phyloP scores from a whole-genome alignment of 2,888 invertebrate species.

The Drosophila mimetica region DNA sequence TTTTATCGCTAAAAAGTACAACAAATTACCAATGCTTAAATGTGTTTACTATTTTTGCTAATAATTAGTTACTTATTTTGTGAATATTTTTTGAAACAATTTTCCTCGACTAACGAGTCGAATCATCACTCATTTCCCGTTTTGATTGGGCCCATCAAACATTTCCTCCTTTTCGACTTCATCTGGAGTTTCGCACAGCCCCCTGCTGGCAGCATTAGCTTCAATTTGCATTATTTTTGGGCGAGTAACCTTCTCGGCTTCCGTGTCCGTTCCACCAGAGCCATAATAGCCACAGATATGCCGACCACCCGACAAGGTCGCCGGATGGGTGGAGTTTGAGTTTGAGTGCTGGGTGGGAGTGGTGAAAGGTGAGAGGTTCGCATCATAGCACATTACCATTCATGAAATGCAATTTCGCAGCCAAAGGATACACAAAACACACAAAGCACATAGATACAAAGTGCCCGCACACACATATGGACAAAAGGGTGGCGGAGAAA shows the following conservation, averaged over 20 bases:
- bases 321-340: not conserved
- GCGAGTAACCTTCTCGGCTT: slow-evolving; percentile 13
- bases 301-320: slow-evolving; percentile 6
- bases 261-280: not conserved
- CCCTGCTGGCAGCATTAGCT: slow-evolving; percentile 26
- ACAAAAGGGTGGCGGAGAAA: slow-evolving; percentile 25
- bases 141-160: slow-evolving; percentile 16
- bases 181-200: not conserved
- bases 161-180: not conserved
- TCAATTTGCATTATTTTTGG: slow-evolving; percentile 38
- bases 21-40: too few relatives aligned
- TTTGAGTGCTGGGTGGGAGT: not conserved
- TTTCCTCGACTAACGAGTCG: not conserved
- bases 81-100: not conserved
- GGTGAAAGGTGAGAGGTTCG: slow-evolving; percentile 27
- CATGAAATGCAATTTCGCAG: slow-evolving; percentile 75
- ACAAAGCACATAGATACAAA: slow-evolving; percentile 50
- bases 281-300: slow-evolving; percentile 1
- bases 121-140: slow-evolving; percentile 20
- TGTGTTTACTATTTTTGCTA: too few relatives aligned
- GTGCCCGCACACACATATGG: slow-evolving; percentile 23
- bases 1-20: too few relatives aligned
- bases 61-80: too few relatives aligned
- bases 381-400: slow-evolving; percentile 74
- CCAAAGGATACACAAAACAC: slow-evolving; percentile 58